Evolutionary conservation across 2,888 invertebrate genomes (phyloP).

Genomic region (Plusia festucae): DNA sequence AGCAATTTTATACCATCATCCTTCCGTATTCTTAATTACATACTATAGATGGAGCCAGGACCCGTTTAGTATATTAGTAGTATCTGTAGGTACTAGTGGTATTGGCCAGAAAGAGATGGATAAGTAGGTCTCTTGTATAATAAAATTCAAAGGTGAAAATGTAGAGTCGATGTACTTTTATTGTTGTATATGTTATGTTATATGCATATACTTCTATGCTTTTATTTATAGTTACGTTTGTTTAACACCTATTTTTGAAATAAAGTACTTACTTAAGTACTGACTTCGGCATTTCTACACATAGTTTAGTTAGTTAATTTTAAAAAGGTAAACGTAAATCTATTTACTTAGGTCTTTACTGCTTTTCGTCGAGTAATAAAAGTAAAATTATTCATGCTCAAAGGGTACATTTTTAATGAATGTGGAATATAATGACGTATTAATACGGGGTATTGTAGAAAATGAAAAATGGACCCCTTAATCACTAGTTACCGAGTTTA

Average conservation of each 20-base stretch:
- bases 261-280: no score
- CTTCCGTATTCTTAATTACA: no score
- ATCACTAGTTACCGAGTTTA: constrained; percentile 18
- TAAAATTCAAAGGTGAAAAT: neutral
- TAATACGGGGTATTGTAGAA: neutral
- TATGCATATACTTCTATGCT: neutral
- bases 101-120: neutral
- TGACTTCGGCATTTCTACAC: no score
- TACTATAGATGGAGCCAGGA: no score
- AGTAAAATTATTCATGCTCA: neutral
- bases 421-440: neutral
- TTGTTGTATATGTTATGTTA: no score
- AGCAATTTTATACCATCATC: no score
- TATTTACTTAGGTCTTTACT: neutral
- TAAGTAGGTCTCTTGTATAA: neutral
- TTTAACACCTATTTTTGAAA: no score
- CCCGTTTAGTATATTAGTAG: no score
- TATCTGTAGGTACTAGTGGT: neutral
- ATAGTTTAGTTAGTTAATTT: neutral
- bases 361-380: neutral
- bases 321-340: neutral
- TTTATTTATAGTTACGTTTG: neutral
- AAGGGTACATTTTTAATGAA: constrained; percentile 6
- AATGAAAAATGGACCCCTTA: constrained; percentile 1
- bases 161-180: neutral